phyloP scores from a whole-genome alignment of 64 coral and sea anemone genomes.

The Exaiptasia diaphana region DNA sequence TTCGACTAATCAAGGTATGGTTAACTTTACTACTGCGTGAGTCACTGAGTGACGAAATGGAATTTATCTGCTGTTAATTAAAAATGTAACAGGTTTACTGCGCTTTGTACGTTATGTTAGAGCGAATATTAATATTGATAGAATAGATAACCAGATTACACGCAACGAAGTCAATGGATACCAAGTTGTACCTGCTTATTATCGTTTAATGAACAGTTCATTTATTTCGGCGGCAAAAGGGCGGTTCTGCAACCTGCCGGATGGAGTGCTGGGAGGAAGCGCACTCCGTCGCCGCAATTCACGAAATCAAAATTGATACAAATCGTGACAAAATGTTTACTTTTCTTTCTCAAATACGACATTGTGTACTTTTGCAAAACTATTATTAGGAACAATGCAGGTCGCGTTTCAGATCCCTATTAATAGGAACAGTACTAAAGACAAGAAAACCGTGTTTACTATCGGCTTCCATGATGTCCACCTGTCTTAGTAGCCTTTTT shows the following conservation, averaged over 20 bases:
- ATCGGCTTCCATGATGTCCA: too few species aligned
- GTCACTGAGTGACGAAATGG: neutral
- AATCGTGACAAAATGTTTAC: too few species aligned
- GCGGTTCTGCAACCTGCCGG: neutral
- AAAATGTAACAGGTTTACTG: neutral
- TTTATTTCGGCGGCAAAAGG: neutral
- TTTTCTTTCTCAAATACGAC: too few species aligned
- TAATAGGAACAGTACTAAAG: too few species aligned
- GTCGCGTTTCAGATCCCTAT: too few species aligned
- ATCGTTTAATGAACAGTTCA: neutral
- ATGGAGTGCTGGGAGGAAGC: neutral
- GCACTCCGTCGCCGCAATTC: neutral
- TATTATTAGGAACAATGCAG: too few species aligned
- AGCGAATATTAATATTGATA: neutral
- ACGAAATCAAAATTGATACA: too few species aligned
- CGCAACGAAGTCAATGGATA: neutral
- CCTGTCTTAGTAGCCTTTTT: too few species aligned
- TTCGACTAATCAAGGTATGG: slow-evolving; percentile 3
- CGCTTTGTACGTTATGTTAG: neutral
- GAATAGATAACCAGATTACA: neutral
- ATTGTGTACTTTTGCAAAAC: too few species aligned
- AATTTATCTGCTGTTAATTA: neutral
- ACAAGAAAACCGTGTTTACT: too few species aligned
- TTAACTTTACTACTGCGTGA: neutral
- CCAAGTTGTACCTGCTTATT: neutral